Base-by-base conservation (phyloP, 2,113 vertebrate genomes). In the Charina bottae region DNA sequence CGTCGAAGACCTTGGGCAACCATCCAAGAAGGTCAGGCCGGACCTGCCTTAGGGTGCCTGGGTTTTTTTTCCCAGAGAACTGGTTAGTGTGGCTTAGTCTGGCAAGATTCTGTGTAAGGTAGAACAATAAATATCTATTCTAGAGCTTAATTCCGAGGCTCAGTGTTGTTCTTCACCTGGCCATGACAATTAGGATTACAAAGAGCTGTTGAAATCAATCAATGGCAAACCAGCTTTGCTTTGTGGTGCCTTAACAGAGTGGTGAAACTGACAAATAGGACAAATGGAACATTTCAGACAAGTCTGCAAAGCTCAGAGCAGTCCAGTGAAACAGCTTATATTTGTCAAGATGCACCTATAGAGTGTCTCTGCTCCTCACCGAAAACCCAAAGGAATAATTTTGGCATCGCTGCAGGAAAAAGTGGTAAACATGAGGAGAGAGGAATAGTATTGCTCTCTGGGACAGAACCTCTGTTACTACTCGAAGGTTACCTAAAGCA, bases 161-260 rank as follows among this genome's bases (percentile, higher is more conserved):
- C n/a, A n/a, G n/a, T n/a, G n/a, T n/a, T n/a, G n/a, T n/a, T n/a
- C n/a, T n/a, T n/a, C n/a, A n/a, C n/a, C n/a, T n/a, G n/a, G n/a
- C n/a, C n/a, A n/a, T n/a, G n/a, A n/a, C n/a, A n/a, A n/a, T n/a
- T n/a, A 28, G 28, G 90, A 90, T 90, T 62, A 62, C 26, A 49
- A 90, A 90, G 83, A 85, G 90, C 85, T 91, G 53, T 56, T 72
- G 90, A 55, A 87, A 91, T 17, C 60, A 8, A 4, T 91, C 42
- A 53, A 87, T 62, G 54, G 62, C 49, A 56, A 64, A 2, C 33
- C 53, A 78, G 6, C 33, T 23, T 46, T 19, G 53, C 23, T 72
- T 42, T 87, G 60, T 46, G 85, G 53, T 91, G 49, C 3, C 19
- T 87, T 58, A 46, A 33, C n/a, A n/a, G n/a, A n/a, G 56, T 78